Conservation (phyloP, 2,888 invertebrate genomes). For the Heteropelma amictum region DNA sequence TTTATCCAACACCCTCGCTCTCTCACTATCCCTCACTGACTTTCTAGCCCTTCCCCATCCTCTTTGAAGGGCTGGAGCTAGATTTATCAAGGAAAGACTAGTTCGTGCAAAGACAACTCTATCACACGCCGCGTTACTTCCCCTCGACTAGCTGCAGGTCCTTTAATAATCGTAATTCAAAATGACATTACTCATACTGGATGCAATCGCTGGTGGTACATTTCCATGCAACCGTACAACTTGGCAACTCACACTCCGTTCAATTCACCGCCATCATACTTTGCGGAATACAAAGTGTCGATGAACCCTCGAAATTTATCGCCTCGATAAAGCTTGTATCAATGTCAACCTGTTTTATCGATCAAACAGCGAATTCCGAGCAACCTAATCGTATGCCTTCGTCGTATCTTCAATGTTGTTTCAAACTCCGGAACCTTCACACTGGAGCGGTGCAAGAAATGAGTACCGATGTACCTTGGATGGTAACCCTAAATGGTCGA, state of each 20-base stretch:
- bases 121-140: conserved; percentile 47
- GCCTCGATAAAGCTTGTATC: too few species aligned
- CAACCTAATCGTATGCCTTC: too few species aligned
- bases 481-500: conserved; percentile 26
- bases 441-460: neutral
- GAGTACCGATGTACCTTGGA: conserved; percentile 8
- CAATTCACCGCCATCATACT: too few species aligned
- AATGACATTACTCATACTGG: conserved; percentile 34
- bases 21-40: conserved; percentile 3
- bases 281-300: too few species aligned
- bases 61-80: conserved; percentile 50
- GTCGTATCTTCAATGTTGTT: conserved; percentile 9
- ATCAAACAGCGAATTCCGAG: too few species aligned
- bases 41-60: neutral
- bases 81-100: conserved; percentile 61
- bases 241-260: too few species aligned
- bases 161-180: conserved; percentile 33
- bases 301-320: too few species aligned
- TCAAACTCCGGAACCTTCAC: neutral
- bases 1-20: neutral
- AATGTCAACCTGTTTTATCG: too few species aligned
- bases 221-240: too few species aligned
- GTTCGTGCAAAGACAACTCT: conserved; percentile 50
- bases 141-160: neutral
- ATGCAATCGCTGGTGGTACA: conserved; percentile 28